Conservation (phyloP, 2,797 vertebrate species). For the Megaceryle alcyon region DNA sequence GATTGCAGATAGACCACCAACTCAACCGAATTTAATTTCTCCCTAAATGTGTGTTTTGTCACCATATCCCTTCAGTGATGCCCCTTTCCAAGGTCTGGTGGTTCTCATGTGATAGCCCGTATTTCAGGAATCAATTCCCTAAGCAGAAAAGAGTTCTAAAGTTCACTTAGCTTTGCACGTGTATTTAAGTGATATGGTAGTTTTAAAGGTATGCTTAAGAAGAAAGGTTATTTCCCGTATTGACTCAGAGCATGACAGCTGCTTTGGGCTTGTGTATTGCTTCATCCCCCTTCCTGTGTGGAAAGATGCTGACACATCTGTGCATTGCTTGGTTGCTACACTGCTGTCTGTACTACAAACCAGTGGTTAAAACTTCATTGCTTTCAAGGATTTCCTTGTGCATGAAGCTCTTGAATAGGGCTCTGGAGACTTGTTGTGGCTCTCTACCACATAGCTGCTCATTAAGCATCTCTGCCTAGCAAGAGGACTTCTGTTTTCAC, state of each 20-base stretch:
- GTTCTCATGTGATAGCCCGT: background rate
- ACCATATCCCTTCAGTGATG: background rate
- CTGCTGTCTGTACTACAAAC: background rate
- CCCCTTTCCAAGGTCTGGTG: background rate
- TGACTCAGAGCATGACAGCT: conserved; percentile 23
- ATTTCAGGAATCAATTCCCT: background rate
- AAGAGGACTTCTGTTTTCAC: background rate
- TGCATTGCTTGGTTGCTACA: background rate
- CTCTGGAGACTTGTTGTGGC: background rate
- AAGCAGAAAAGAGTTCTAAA: background rate
- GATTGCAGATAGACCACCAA: background rate
- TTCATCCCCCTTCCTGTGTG: background rate
- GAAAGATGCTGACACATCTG: conserved; percentile 35
- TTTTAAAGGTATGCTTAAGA: background rate
- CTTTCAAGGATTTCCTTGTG: conserved; percentile 22
- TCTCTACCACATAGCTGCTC: background rate
- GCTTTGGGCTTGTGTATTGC: background rate
- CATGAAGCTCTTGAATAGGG: background rate
- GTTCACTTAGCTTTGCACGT: background rate
- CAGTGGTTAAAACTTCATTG: background rate
- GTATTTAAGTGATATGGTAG: background rate
- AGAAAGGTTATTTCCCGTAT: background rate
- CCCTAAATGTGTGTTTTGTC: background rate
- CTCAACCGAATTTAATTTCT: background rate
- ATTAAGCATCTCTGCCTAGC: background rate